Conservation (phyloP, 2,113 vertebrate genomes). For the Coregonus clupeaformis region DNA sequence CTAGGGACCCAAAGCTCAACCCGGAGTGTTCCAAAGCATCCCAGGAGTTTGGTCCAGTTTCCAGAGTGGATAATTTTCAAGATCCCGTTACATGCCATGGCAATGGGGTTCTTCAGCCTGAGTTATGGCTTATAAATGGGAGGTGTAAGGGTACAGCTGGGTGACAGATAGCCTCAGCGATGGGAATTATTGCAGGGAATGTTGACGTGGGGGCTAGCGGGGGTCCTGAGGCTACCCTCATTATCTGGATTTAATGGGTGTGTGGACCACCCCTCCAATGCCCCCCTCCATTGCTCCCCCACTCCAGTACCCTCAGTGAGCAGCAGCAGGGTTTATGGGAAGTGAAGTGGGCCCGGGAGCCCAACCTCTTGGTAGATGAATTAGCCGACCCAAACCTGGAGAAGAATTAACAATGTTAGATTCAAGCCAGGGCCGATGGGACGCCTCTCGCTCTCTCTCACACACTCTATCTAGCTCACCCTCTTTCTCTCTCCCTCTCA, state of each 20-base stretch:
- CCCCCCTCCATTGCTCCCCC: background rate
- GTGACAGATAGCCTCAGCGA: background rate
- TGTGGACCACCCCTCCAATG: background rate
- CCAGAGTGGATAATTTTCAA: background rate
- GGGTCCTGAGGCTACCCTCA: background rate
- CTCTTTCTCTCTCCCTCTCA: too few species aligned
- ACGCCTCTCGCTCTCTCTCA: background rate
- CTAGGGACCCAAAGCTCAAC: background rate
- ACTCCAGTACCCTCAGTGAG: background rate
- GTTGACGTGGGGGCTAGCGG: background rate
- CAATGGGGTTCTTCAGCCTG: background rate
- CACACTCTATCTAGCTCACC: too few species aligned
- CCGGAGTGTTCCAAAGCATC: background rate
- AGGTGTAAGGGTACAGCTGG: background rate
- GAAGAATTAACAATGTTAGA: constrained; percentile 29
- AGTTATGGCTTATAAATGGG: background rate
- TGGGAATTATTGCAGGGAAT: background rate
- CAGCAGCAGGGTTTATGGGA: background rate
- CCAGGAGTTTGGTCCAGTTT: background rate
- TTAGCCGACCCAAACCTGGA: constrained; percentile 6
- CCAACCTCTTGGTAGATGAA: constrained; percentile 12
- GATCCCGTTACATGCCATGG: background rate
- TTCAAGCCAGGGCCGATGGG: background rate
- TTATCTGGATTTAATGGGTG: constrained; percentile 7
- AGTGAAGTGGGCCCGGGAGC: constrained; percentile 1